Evolutionary conservation across 2,888 invertebrate genomes (phyloP).

Genomic region (Pristionchus arcanus): DNA sequence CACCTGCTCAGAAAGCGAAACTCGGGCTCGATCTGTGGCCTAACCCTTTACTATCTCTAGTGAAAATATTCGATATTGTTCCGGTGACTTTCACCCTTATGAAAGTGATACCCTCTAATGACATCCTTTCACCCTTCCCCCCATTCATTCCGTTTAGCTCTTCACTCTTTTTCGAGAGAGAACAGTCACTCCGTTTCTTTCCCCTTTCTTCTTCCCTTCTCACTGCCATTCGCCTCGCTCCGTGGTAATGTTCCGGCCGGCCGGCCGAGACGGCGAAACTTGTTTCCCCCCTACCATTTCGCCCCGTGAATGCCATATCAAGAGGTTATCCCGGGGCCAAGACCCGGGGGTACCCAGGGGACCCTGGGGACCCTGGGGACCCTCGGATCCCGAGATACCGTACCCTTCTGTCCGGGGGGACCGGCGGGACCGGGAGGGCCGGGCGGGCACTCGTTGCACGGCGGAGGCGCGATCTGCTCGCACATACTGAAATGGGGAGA

Average conservation of each 20-base stretch:
- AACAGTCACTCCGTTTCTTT: constrained; percentile 14
- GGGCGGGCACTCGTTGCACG: constrained; percentile 55
- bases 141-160: constrained; percentile 22
- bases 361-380: background rate
- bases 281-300: background rate
- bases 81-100: background rate
- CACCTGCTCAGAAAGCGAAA: too few relatives aligned
- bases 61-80: background rate
- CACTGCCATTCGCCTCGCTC: constrained; percentile 27
- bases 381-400: background rate
- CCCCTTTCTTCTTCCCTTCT: background rate
- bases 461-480: constrained; percentile 36
- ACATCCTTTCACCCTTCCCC: background rate
- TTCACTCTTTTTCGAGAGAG: background rate
- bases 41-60: too few relatives aligned
- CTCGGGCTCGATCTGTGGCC: too few relatives aligned
- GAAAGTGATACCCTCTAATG: background rate
- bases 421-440: constrained; percentile 52
- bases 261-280: constrained; percentile 2
- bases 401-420: constrained; percentile 50
- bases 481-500: constrained; percentile 45
- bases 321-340: constrained; percentile 34
- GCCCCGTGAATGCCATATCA: too few relatives aligned
- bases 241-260: constrained; percentile 24
- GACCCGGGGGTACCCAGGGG: background rate